Conservation (phyloP, 2,113 vertebrate genomes). For the Corythornis cristatus region DNA sequence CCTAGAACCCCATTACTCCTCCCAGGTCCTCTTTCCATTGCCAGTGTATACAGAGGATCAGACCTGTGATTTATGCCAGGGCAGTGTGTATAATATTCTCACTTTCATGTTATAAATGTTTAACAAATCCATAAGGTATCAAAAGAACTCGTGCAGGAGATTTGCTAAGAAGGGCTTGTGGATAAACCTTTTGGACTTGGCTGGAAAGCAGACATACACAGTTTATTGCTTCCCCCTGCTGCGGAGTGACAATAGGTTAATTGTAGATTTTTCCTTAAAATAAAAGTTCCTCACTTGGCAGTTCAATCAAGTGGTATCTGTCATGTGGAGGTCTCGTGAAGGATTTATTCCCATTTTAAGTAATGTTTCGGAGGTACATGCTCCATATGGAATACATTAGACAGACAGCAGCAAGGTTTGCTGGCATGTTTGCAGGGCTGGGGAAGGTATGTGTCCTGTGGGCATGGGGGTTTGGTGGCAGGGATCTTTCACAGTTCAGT, state of each 20-base stretch:
- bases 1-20: constrained; percentile 27
- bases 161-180: not conserved
- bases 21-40: not conserved
- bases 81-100: constrained; percentile 39
- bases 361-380: constrained; percentile 58
- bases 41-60: constrained; percentile 29
- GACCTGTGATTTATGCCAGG: constrained; percentile 49
- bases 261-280: constrained; percentile 50
- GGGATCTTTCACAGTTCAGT: not conserved
- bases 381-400: constrained; percentile 52
- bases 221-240: constrained; percentile 44
- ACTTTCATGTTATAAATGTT: constrained; percentile 62
- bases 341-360: constrained; percentile 79
- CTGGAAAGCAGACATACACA: constrained; percentile 57
- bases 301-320: constrained; percentile 39
- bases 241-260: constrained; percentile 50
- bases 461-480: not conserved
- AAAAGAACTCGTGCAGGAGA: constrained; percentile 27
- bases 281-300: constrained; percentile 47
- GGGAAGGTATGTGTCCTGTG: not conserved
- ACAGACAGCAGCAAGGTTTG: not conserved
- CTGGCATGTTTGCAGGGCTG: not conserved
- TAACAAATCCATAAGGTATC: constrained; percentile 63
- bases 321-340: constrained; percentile 16
- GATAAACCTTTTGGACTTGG: constrained; percentile 10